phyloP scores from a whole-genome alignment of 2,113 vertebrate genomes.

The Hoplias malabaricus region DNA sequence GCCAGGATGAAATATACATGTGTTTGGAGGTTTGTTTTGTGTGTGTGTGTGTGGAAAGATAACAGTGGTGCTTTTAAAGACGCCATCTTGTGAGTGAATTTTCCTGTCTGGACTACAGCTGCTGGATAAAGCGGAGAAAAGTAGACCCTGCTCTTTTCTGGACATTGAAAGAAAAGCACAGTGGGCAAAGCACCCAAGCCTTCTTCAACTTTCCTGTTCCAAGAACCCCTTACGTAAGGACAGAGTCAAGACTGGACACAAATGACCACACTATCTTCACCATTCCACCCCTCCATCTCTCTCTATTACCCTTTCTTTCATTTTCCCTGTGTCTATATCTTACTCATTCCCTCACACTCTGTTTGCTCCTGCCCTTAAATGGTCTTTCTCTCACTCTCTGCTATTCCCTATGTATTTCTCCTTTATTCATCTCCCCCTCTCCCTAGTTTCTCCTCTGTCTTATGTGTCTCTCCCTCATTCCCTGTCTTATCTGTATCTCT shows the following conservation, averaged over 20 bases:
- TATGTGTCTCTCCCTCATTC: background rate
- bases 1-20: constrained; percentile 50
- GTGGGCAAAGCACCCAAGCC: background rate
- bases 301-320: background rate
- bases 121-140: constrained; percentile 4
- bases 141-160: background rate
- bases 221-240: constrained; percentile 7
- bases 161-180: background rate
- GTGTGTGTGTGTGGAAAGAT: background rate
- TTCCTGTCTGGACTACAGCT: constrained; percentile 29
- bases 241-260: background rate
- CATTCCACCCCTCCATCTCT: background rate
- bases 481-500: background rate
- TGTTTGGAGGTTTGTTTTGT: constrained; percentile 42
- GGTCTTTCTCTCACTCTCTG: background rate
- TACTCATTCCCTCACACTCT: background rate
- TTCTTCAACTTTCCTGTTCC: background rate
- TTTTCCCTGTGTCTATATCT: background rate
- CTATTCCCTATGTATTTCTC: too few species aligned
- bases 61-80: constrained; percentile 33
- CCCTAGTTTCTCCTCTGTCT: too few species aligned
- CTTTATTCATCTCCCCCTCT: too few species aligned
- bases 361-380: background rate
- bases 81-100: constrained; percentile 19
- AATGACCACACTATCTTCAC: background rate